Percentiles rank a stretch among this genome's conserved stretches.
Conservation (phyloP, 2,888 invertebrate species). For the Phania funesta region DNA sequence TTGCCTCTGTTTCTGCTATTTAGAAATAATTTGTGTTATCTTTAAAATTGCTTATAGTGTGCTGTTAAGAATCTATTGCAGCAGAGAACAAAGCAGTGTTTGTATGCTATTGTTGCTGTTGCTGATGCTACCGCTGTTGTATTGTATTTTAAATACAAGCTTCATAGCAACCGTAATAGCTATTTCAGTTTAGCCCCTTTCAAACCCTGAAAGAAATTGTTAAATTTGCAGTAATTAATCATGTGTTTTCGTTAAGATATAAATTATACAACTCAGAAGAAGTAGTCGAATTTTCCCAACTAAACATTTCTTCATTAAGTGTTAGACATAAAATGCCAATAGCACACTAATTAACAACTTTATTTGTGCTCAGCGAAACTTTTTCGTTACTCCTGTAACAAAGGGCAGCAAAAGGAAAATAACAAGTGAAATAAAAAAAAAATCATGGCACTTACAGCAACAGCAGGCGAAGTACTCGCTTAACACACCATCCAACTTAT, state of each 20-base stretch:
- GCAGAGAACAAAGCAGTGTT: too few species aligned
- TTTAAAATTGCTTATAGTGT: too few species aligned
- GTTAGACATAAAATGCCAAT: constrained; percentile 64
- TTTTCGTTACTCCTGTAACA: constrained; percentile 13
- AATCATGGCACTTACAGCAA: background rate
- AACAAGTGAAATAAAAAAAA: background rate
- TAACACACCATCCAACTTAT: constrained; percentile 18
- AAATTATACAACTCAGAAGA: background rate
- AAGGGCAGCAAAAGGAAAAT: background rate
- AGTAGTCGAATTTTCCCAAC: constrained; percentile 29
- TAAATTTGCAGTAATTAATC: constrained; percentile 45
- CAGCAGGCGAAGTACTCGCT: background rate
- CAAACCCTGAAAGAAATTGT: constrained; percentile 6
- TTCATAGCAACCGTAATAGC: too few species aligned
- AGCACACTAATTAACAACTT: constrained; percentile 67
- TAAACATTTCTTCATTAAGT: constrained; percentile 59
- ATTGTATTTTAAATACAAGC: too few species aligned
- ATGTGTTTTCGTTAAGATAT: background rate
- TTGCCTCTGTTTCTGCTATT: too few species aligned
- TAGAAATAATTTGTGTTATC: too few species aligned
- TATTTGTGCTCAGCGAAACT: constrained; percentile 51
- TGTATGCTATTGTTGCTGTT: too few species aligned
- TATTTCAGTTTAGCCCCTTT: too few species aligned
- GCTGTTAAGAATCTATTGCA: too few species aligned
- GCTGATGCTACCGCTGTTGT: too few species aligned